Evolutionary conservation across 2,888 invertebrate species (phyloP), one percentile per base, ranked within the genome.

Genomic region (Meta bourneti): DNA sequence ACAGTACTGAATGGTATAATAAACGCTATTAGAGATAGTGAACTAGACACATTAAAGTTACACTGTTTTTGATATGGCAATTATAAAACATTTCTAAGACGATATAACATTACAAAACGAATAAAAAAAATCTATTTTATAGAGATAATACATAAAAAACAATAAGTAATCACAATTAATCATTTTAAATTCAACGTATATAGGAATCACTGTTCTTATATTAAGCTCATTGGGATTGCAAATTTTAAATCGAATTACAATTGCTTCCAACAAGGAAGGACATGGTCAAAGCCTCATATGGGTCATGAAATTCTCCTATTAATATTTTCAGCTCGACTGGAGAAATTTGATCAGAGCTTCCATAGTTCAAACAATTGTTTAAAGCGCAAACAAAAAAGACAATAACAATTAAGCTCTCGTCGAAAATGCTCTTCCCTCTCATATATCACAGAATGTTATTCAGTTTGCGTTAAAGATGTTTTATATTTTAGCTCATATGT

Each of bases 401-500:
- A 61, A 5, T 61, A 11, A 61, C 5, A 11, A 61, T 84, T 74
- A 84, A 84, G 84, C 84, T 84, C 84, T 84, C 16, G 13, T 48
- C 61, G 61, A 75, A 71, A 52, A 84, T 74, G 61, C 79, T 79
- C 16, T 16, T 16, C 1, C 11, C 0, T 70, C 7, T 48, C 69
- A 34, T 54, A 34, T 86, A 82, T 83, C 91, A 91, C 86, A 86
- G 86, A 87, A n/a, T 79, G 13, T 54, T 85, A 9, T 89, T 82
- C 51, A 83, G 71, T 20, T 78, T 72, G 74, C 48, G 20, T 81
- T 48, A 82, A 20, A 84, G 71, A 81, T 78, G 61, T 75, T 84
- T 71, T 77, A 74, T 8, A 72, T 72, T 19, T 88, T 72, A 91
- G 91, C 91, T 91, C 91, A 75, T 82, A 83, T 16, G 9, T 78